These are phyloP conservation scores for Lytechinus variegatus DNA, from an alignment of 35 echinoderm and acorn worm genomes.

Conservation along the genomic window DNA sequence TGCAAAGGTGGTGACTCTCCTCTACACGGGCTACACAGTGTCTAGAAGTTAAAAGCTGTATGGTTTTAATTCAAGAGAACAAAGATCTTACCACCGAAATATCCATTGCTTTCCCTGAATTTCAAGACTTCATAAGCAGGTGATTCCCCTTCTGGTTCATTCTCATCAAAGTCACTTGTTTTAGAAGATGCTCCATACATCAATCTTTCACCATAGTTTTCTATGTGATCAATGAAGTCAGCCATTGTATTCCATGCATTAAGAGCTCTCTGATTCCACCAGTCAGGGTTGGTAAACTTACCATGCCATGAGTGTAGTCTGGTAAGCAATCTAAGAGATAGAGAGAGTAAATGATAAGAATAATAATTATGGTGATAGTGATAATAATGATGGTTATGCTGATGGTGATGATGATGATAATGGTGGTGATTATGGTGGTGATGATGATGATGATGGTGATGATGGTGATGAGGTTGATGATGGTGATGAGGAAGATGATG, in stretches of 20 bases:
- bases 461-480: too few relatives aligned
- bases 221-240: slow-evolving; percentile 18
- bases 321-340: not conserved
- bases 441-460: too few relatives aligned
- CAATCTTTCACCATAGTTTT: slow-evolving; percentile 26
- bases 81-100: slow-evolving; percentile 49
- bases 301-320: not conserved
- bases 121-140: slow-evolving; percentile 64
- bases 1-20: too few relatives aligned
- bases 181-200: not conserved
- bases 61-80: too few relatives aligned
- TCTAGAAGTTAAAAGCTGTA: too few relatives aligned
- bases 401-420: too few relatives aligned
- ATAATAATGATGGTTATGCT: too few relatives aligned
- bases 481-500: too few relatives aligned
- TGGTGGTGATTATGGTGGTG: too few relatives aligned
- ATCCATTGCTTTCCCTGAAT: slow-evolving; percentile 54
- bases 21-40: too few relatives aligned
- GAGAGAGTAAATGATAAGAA: not conserved
- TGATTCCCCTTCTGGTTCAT: slow-evolving; percentile 55
- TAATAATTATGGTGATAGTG: not conserved
- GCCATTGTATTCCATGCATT: slow-evolving; percentile 38
- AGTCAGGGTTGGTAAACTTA: slow-evolving; percentile 26
- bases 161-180: not conserved
- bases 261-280: slow-evolving; percentile 18